These are phyloP conservation scores for Laticauda laticaudata DNA, from an alignment of 2,113 vertebrate genomes.

Conservation along the genomic window DNA sequence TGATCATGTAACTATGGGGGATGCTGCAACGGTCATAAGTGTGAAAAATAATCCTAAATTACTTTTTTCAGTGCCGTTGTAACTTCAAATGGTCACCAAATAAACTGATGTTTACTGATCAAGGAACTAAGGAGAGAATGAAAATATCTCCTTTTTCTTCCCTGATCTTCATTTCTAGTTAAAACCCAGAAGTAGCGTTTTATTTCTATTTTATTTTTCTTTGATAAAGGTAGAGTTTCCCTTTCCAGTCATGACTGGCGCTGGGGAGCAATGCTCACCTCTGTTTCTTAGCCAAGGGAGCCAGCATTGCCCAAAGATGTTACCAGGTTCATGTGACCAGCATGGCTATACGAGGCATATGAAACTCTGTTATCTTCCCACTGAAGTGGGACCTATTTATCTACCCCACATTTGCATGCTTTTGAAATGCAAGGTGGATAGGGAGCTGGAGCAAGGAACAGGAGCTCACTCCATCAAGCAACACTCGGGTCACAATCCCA, in stretches of 20 bases:
- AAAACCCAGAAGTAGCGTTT: no score
- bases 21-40: no score
- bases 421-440: neutral
- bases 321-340: neutral
- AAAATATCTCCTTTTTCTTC: neutral
- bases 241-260: neutral
- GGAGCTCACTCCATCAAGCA: neutral
- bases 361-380: neutral
- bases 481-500: neutral
- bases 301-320: neutral
- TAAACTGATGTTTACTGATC: no score
- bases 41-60: no score
- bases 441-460: neutral
- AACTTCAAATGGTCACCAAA: no score
- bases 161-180: neutral
- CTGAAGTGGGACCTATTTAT: neutral
- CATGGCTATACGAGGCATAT: neutral
- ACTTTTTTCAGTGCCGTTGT: no score
- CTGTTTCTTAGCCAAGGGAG: neutral
- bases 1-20: no score
- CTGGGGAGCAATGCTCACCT: neutral
- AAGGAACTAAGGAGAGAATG: neutral
- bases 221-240: neutral
- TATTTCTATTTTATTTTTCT: neutral
- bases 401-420: neutral